Evolutionary conservation across 2,113 vertebrate species (phyloP).

Genomic region (Ariopsis seemanni): DNA sequence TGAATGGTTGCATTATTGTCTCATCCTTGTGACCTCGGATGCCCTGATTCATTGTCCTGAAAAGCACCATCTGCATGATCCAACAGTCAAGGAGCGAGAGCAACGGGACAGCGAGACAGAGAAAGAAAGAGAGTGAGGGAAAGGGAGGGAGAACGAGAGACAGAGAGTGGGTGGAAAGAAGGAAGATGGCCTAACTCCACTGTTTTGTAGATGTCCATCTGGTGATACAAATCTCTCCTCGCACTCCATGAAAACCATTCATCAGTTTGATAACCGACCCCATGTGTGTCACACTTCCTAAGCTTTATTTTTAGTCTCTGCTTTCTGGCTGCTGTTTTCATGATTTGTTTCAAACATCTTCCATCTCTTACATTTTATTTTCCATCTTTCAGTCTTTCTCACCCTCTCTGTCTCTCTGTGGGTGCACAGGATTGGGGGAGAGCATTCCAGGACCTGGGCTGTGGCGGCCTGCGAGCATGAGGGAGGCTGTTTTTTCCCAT

Average conservation of each 20-base stretch:
- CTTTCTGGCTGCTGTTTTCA: conserved; percentile 49
- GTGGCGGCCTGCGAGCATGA: conserved; percentile 59
- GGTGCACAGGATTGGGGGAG: conserved; percentile 58
- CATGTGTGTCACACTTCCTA: neutral
- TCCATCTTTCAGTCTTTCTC: conserved; percentile 54
- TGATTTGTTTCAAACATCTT: conserved; percentile 50
- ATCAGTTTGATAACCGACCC: conserved; percentile 15
- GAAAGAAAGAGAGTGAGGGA: conserved; percentile 26
- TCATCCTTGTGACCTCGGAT: conserved; percentile 73
- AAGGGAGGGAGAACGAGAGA: conserved; percentile 38
- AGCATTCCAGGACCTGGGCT: conserved; percentile 72
- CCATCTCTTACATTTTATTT: neutral
- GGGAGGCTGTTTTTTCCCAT: conserved; percentile 75
- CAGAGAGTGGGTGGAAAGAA: conserved; percentile 26
- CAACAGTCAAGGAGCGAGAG: conserved; percentile 72
- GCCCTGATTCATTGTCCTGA: conserved; percentile 76
- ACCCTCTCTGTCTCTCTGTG: conserved; percentile 10
- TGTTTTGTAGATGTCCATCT: conserved; percentile 34
- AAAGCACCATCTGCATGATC: conserved; percentile 81
- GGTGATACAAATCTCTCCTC: conserved; percentile 10
- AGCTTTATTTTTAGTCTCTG: conserved; percentile 52
- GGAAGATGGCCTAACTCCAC: conserved; percentile 34
- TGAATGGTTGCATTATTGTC: conserved; percentile 78
- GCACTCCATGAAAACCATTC: conserved; percentile 5
- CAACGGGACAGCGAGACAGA: conserved; percentile 35